Base-by-base conservation (phyloP, 2,888 invertebrate species). In the Hedychridium roseum region DNA sequence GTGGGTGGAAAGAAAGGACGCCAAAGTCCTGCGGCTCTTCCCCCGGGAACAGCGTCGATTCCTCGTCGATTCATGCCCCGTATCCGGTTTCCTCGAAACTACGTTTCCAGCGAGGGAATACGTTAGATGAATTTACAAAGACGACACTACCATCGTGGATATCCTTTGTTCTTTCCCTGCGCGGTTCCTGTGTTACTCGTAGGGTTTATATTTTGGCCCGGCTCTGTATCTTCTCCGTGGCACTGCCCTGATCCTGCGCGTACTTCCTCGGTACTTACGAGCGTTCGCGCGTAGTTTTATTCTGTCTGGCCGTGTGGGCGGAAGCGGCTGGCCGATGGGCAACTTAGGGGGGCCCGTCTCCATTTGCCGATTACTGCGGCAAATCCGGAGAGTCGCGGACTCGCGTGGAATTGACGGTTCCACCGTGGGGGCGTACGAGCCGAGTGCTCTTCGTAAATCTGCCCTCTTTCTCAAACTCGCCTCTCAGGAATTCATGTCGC, bases 301-400 rank as follows among this genome's bases (percentile, higher is more conserved):
- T 76, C 67, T 75, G 73, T 76, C 76, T 76, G 70, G 68, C 51
- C 54, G 72, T 68, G 74, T 74, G 68, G 74, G 74, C 68, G 74
- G 56, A 54, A 58, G 64, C 60, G 58, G n/a, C n/a, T n/a, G 60
- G 55, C 48, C 61, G 50, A 61, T 50, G 54, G 55, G 52, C 56
- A 59, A 65, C 68, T 64, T 53, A 63, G 62, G 58, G 57, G 44
- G n/a, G n/a, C n/a, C 67, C 66, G 65, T 64, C 64, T 60, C 61
- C 59, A 64, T 64, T 66, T 64, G 64, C 60, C 66, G 67, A 64
- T 66, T 59, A 66, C 64, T 63, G 28, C 37, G 36, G 48, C 44
- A 43, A 46, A 50, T 44, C 44, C 58, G 48, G 49, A 50, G n/a
- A n/a, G 57, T 49, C 57, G 57, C 60, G 44, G 44, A 50, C 46